Evolutionary conservation across 2,113 vertebrate species (phyloP).

Genomic region (Gopherus flavomarginatus): DNA sequence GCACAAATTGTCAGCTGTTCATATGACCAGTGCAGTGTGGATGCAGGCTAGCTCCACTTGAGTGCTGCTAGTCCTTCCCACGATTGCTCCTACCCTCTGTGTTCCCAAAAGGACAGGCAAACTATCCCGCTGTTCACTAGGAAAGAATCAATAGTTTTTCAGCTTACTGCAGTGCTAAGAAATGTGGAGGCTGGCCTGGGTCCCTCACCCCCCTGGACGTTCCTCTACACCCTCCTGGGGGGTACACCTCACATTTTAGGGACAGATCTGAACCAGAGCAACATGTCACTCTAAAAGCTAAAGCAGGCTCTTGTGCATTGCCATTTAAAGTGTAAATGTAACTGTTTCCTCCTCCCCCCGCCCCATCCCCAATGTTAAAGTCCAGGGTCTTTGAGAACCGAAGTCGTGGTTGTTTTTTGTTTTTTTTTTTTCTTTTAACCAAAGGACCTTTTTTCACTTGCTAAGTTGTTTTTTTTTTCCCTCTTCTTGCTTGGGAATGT

Average conservation of each 20-base stretch:
- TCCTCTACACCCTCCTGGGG: no score
- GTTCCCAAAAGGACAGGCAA: not conserved
- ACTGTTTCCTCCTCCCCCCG: not conserved
- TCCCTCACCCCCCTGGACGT: no score
- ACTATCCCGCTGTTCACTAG: not conserved
- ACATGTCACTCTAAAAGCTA: not conserved
- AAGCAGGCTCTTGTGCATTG: not conserved
- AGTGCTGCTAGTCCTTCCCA: not conserved
- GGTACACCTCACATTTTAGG: no score
- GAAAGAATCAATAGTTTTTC: not conserved
- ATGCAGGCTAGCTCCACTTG: not conserved
- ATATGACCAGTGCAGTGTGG: not conserved
- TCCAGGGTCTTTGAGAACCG: not conserved
- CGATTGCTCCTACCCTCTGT: no score
- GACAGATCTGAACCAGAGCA: not conserved
- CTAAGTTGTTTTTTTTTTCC: no score
- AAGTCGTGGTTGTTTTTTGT: no score
- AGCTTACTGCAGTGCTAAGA: not conserved
- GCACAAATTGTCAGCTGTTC: not conserved
- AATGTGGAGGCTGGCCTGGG: no score
- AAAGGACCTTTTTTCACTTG: not conserved
- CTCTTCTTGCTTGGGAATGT: not conserved
- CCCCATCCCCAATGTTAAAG: not conserved
- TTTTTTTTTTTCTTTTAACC: not conserved
- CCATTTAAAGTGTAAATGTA: not conserved